These are phyloP conservation scores for Pachliopta kotzebuea DNA, from an alignment of 2,888 invertebrate species.

Conservation along the genomic window DNA sequence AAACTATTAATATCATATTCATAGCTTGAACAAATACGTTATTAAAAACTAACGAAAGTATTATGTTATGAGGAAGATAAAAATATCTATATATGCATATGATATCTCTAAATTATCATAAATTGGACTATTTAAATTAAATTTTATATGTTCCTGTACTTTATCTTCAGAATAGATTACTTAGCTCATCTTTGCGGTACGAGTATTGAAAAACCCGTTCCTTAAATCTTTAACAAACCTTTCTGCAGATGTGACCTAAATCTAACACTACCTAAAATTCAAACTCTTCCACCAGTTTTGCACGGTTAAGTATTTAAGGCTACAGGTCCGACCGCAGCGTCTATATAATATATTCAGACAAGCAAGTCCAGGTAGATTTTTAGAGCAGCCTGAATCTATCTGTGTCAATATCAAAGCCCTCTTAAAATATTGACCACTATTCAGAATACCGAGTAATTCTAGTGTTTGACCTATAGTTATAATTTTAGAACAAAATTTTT, in stretches of 20 bases:
- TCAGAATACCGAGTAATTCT: not conserved
- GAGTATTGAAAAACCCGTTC: no score
- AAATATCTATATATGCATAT: no score
- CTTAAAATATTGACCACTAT: slow-evolving; percentile 19
- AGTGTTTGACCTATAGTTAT: not conserved
- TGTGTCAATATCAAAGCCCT: slow-evolving; percentile 12
- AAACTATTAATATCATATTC: no score
- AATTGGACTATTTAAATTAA: no score
- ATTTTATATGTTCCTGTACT: no score
- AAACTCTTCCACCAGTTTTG: slow-evolving; percentile 20
- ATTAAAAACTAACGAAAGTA: no score
- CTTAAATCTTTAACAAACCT: not conserved
- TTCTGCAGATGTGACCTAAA: slow-evolving; percentile 19
- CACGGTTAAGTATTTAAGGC: slow-evolving; percentile 25
- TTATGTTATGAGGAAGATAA: no score
- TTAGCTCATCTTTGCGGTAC: no score
- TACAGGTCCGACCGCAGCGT: slow-evolving; percentile 7
- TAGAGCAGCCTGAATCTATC: slow-evolving; percentile 16
- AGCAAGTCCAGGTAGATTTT: slow-evolving; percentile 15
- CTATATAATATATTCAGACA: slow-evolving; percentile 23
- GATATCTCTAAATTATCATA: no score
- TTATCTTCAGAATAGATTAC: no score
- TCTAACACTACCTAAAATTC: slow-evolving; percentile 6
- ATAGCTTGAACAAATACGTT: no score
- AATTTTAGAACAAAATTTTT: not conserved